Percentiles rank a stretch among this genome's conserved stretches.
Conservation (phyloP, 1,140 invertebrate genomes). For the Drosophila ogumai region DNA sequence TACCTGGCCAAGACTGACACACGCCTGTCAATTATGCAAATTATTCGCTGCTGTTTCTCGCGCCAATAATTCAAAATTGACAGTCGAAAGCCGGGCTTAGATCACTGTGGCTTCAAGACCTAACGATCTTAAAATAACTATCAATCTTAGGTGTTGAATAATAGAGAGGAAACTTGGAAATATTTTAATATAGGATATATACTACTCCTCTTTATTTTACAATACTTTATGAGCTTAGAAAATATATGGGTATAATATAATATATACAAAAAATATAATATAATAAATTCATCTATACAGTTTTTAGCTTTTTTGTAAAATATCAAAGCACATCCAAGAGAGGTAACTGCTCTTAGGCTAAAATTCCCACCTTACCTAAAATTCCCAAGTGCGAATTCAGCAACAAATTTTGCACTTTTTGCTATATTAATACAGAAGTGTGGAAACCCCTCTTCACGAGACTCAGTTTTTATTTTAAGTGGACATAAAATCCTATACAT, state of each 20-base stretch:
- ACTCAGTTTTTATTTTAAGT: not conserved
- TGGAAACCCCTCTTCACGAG: too few species aligned
- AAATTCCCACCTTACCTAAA: not conserved
- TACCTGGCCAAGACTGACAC: conserved; percentile 22
- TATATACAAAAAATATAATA: too few species aligned
- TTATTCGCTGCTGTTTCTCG: conserved; percentile 48
- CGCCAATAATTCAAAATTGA: conserved; percentile 36
- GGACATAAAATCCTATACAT: not conserved
- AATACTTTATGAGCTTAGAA: too few species aligned
- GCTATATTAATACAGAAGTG: too few species aligned
- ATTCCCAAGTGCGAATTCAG: not conserved
- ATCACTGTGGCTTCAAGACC: not conserved
- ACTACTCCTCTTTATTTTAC: too few species aligned
- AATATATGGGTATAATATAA: too few species aligned
- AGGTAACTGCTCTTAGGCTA: too few species aligned
- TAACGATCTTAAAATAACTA: conserved; percentile 21
- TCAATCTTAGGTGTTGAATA: not conserved
- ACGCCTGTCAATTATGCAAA: conserved; percentile 70
- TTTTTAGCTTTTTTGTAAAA: too few species aligned
- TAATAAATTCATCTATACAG: too few species aligned
- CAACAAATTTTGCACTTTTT: too few species aligned
- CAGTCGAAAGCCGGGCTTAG: conserved; percentile 19
- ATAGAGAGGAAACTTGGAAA: not conserved
- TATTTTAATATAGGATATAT: too few species aligned
- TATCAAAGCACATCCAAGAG: too few species aligned